Percentiles rank a stretch among this genome's conserved stretches.
These are phyloP conservation scores for Leucophenga montana DNA, from an alignment of 2,888 invertebrate genomes.

Conservation along the genomic window DNA sequence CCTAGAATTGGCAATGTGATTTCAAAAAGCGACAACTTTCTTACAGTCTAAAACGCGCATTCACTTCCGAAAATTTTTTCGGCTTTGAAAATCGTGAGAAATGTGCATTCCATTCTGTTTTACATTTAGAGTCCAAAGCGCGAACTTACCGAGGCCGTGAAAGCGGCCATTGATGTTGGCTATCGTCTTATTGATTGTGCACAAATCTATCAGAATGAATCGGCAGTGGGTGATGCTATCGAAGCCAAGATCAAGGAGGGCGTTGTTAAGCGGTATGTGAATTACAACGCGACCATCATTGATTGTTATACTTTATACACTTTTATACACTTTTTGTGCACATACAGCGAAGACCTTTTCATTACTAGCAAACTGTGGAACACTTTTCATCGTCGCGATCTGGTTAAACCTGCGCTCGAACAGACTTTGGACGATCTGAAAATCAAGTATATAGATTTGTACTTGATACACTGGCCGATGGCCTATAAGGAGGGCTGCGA, in stretches of 20 bases:
- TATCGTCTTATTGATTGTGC: slow-evolving; percentile 87
- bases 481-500: slow-evolving; percentile 84
- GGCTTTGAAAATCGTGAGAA: too few relatives aligned
- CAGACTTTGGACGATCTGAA: slow-evolving; percentile 81
- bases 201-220: slow-evolving; percentile 82
- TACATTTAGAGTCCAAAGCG: slow-evolving; percentile 78
- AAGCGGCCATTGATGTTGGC: slow-evolving; percentile 83
- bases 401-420: slow-evolving; percentile 81
- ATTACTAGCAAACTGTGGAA: slow-evolving; percentile 91
- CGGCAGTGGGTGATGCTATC: slow-evolving; percentile 82
- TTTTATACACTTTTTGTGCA: neutral
- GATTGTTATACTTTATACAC: neutral
- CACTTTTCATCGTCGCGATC: slow-evolving; percentile 85
- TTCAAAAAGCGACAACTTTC: too few relatives aligned
- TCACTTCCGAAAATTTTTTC: too few relatives aligned
- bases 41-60: too few relatives aligned
- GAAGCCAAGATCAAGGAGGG: slow-evolving; percentile 78
- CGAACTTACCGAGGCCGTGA: slow-evolving; percentile 80
- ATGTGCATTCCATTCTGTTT: slow-evolving; percentile 32
- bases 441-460: slow-evolving; percentile 87
- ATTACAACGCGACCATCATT: neutral
- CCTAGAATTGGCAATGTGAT: too few relatives aligned
- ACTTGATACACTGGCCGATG: slow-evolving; percentile 96
- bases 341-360: slow-evolving; percentile 77
- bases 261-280: slow-evolving; percentile 77